phyloP scores from a whole-genome alignment of 2,797 vertebrate genomes.

The Acipenser transmontanus region DNA sequence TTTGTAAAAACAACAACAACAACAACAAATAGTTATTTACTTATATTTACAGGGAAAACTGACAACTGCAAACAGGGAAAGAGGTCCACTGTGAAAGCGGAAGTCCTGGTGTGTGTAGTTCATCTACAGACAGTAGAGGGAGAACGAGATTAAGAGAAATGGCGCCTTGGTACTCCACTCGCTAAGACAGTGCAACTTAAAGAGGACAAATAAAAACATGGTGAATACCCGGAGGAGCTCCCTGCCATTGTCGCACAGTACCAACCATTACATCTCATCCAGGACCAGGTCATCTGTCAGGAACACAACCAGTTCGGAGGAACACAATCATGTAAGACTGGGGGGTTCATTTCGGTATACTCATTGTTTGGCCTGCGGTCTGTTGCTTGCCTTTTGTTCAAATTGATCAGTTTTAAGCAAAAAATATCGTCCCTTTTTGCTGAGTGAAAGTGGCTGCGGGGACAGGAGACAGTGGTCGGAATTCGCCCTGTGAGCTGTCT shows the following conservation, averaged over 20 bases:
- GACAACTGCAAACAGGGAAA: no score
- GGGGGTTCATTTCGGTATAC: constrained; percentile 26
- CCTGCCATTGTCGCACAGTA: constrained; percentile 40
- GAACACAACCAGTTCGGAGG: constrained; percentile 55
- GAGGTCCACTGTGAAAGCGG: constrained; percentile 3
- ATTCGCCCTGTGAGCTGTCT: not conserved
- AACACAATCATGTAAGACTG: constrained; percentile 50
- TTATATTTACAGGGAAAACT: no score
- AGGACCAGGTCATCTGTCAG: constrained; percentile 68
- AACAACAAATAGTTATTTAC: no score
- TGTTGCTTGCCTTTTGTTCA: constrained; percentile 40
- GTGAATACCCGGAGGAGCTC: constrained; percentile 88
- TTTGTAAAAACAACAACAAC: no score
- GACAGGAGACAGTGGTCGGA: no score
- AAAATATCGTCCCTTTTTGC: no score
- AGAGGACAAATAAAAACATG: constrained; percentile 64
- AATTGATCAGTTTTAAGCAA: constrained; percentile 4
- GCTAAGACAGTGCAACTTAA: constrained; percentile 58
- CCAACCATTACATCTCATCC: constrained; percentile 59
- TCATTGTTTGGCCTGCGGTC: constrained; percentile 29
- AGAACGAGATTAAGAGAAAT: constrained; percentile 57
- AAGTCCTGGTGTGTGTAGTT: constrained; percentile 10
- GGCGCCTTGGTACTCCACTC: constrained; percentile 64
- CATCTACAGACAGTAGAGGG: constrained; percentile 30
- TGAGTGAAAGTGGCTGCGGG: no score